Conservation (phyloP, 2,888 invertebrate species). For the Hanleya hanleyi region DNA sequence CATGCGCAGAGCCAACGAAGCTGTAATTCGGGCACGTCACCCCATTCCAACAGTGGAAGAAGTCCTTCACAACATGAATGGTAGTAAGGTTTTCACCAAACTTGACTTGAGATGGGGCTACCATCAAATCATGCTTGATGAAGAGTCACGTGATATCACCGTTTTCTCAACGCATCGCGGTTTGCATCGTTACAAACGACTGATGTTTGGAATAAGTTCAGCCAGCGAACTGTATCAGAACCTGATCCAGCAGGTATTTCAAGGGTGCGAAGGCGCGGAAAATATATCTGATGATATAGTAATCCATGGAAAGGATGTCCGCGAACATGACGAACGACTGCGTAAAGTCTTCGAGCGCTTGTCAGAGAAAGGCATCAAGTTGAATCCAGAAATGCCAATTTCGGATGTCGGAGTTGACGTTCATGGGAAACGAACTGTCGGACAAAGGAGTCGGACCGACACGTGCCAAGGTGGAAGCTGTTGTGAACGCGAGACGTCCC, state of each 20-base stretch:
- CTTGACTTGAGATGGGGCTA: neutral
- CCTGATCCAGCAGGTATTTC: constrained; percentile 4
- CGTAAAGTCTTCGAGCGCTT: constrained; percentile 29
- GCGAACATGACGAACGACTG: constrained; percentile 37
- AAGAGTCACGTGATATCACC: constrained; percentile 16
- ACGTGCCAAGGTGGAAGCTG: constrained; percentile 19
- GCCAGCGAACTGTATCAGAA: constrained; percentile 19
- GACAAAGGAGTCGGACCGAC: constrained; percentile 16
- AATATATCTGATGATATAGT: constrained; percentile 37
- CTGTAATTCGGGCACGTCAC: neutral
- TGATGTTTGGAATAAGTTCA: constrained; percentile 33
- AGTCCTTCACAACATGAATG: neutral
- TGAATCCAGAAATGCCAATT: constrained; percentile 44
- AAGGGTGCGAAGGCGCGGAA: constrained; percentile 13
- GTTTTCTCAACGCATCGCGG: constrained; percentile 20
- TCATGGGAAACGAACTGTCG: constrained; percentile 27
- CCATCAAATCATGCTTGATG: constrained; percentile 18
- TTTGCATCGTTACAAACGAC: constrained; percentile 18
- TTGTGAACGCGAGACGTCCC: constrained; percentile 22
- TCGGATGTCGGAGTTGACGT: constrained; percentile 23
- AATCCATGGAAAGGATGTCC: constrained; percentile 31
- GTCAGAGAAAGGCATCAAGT: constrained; percentile 31
- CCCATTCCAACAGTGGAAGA: constrained; percentile 3
- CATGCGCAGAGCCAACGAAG: neutral
- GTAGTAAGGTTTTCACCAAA: neutral